These are phyloP conservation scores for Bembecia ichneumoniformis DNA, from an alignment of 2,888 invertebrate genomes.

Conservation along the genomic window DNA sequence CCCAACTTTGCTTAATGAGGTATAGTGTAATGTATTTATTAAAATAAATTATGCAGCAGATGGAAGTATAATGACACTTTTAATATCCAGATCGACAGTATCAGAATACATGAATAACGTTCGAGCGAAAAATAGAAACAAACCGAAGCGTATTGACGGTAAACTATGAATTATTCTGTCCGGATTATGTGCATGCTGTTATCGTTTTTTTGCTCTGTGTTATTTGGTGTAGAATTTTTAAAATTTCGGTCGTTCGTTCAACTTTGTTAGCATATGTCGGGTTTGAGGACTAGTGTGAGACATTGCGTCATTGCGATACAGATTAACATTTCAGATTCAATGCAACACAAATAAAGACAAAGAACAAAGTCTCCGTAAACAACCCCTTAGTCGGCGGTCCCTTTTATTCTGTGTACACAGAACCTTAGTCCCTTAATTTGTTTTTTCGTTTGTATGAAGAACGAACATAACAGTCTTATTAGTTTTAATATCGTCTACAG, in stretches of 20 bases:
- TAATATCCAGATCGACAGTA: slow-evolving; percentile 48
- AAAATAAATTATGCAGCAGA: slow-evolving; percentile 18
- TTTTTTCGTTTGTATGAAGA: too few relatives aligned
- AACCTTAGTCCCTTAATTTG: too few relatives aligned
- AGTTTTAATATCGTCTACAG: too few relatives aligned
- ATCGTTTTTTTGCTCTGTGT: slow-evolving; percentile 40
- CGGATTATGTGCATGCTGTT: slow-evolving; percentile 27
- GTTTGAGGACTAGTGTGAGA: slow-evolving; percentile 4
- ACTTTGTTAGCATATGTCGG: slow-evolving; percentile 17
- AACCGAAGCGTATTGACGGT: slow-evolving; percentile 28
- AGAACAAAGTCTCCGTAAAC: too few relatives aligned
- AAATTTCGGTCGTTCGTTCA: slow-evolving; percentile 63
- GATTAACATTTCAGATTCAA: background rate
- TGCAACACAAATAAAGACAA: background rate
- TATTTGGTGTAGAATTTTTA: slow-evolving; percentile 53
- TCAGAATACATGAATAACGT: slow-evolving; percentile 34
- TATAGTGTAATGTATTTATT: too few relatives aligned
- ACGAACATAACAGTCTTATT: too few relatives aligned
- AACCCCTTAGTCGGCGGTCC: too few relatives aligned
- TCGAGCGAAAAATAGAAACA: slow-evolving; percentile 31
- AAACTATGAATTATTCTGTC: slow-evolving; percentile 47
- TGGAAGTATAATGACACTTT: slow-evolving; percentile 31
- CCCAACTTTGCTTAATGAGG: too few relatives aligned
- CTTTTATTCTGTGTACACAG: too few relatives aligned
- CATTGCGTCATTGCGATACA: slow-evolving; percentile 4